Conservation (phyloP, 2,888 invertebrate species). For the Seira musarum region DNA sequence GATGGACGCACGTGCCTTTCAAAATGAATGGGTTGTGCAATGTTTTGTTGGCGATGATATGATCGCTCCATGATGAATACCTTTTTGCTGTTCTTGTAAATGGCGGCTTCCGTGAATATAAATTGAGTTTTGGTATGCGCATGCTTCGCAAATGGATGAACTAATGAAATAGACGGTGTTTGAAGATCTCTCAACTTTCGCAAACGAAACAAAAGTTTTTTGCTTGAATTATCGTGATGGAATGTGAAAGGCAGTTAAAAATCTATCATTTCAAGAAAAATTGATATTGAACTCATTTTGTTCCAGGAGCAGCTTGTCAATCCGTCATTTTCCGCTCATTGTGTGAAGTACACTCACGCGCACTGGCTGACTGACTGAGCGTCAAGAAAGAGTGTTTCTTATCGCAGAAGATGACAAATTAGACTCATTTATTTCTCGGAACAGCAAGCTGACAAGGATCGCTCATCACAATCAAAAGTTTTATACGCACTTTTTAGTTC, state of each 20-base stretch:
- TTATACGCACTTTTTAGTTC: too few species aligned
- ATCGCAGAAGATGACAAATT: conserved; percentile 25
- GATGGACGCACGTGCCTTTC: not conserved
- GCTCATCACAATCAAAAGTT: conserved; percentile 49
- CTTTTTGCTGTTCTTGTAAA: not conserved
- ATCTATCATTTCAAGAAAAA: not conserved
- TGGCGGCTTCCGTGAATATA: not conserved
- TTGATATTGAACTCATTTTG: not conserved
- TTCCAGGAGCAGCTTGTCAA: not conserved
- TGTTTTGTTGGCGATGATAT: too few species aligned
- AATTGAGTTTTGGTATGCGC: not conserved
- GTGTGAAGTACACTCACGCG: conserved; percentile 19
- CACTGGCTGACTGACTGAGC: not conserved
- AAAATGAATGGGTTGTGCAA: not conserved
- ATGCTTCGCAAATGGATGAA: not conserved
- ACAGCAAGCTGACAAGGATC: conserved; percentile 30
- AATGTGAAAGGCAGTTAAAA: not conserved
- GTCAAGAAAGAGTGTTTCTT: not conserved
- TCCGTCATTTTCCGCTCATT: conserved; percentile 3
- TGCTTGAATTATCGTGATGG: not conserved
- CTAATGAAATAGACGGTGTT: not conserved
- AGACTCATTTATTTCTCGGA: conserved; percentile 36
- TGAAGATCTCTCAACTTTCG: not conserved
- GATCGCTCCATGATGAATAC: too few species aligned
- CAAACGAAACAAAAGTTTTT: not conserved